Conservation (phyloP, 2,888 invertebrate species). For the Oligia latruncula region DNA sequence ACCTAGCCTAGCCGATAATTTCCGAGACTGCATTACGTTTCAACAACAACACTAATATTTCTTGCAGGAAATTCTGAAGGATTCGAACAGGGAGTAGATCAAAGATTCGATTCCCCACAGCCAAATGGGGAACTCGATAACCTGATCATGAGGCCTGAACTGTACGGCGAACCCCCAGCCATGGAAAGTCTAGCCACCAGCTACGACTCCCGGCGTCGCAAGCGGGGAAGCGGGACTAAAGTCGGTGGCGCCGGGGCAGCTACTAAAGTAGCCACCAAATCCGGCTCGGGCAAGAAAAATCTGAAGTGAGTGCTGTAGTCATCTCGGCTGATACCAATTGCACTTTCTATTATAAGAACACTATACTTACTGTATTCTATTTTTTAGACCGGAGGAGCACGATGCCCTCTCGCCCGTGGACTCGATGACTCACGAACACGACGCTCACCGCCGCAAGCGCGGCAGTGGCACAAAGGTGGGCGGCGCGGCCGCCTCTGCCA, state of each 20-base stretch:
- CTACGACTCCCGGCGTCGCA: constrained; percentile 84
- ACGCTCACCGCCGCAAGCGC: constrained; percentile 83
- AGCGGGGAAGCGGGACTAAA: constrained; percentile 86
- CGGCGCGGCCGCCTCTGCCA: constrained; percentile 87
- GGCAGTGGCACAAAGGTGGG: constrained; percentile 86
- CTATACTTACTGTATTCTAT: constrained; percentile 36
- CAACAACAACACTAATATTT: constrained; percentile 21
- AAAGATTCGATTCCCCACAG: constrained; percentile 82
- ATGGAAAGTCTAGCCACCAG: constrained; percentile 83
- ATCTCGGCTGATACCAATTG: constrained; percentile 22
- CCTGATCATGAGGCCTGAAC: constrained; percentile 91
- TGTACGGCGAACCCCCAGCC: constrained; percentile 91
- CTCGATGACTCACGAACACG: constrained; percentile 78
- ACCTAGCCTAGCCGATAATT: background rate
- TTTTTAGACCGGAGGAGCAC: constrained; percentile 80
- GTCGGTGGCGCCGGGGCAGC: constrained; percentile 87
- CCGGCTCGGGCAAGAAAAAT: constrained; percentile 87
- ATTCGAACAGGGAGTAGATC: constrained; percentile 84
- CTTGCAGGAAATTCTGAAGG: constrained; percentile 85
- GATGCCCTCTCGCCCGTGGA: constrained; percentile 81
- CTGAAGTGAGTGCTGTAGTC: constrained; percentile 79
- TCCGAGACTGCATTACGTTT: constrained; percentile 2
- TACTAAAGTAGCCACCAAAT: constrained; percentile 87
- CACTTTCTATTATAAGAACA: constrained; percentile 47
- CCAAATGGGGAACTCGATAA: constrained; percentile 89